Evolutionary conservation across 2,888 invertebrate species (phyloP), one percentile per base, ranked within the genome.

Genomic region (Megastigmus dorsalis): DNA sequence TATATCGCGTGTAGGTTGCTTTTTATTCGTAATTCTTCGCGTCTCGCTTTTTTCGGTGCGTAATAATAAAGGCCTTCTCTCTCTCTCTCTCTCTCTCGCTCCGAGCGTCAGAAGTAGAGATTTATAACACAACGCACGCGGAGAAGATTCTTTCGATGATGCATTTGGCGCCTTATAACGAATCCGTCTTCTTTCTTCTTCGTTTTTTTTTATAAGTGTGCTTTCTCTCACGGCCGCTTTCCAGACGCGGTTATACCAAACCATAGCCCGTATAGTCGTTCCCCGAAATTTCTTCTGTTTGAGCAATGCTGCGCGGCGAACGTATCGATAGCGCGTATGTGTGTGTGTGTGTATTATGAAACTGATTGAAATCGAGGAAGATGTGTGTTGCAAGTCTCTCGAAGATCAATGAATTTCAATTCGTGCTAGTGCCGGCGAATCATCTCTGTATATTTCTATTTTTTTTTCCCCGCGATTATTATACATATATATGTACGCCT

Each of bases 181-280:
- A 33, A 54, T 54, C 18, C 18, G 1, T 13, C 10, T 18, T 33
- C 30, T 18, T 45, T 59, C 45, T 45, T 30, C 13, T 26, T 45
- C 41, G n/a, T n/a, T n/a, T n/a, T n/a, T n/a, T n/a, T n/a, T n/a
- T n/a, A n/a, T n/a, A n/a, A n/a, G n/a, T n/a, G n/a, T 23, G 41
- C 41, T 59, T 59, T 59, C 57, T 59, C 55, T 55, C 55, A n/a
- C n/a, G n/a, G 55, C 10, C n/a, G 20, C 36, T 52, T 52, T 52
- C n/a, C n/a, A 10, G 23, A 52, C 26, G n/a, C 10, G 5, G 18
- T 13, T 4, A 6, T n/a, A 52, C 52, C n/a, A 52, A 52, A 13
- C 13, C n/a, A 28, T n/a, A n/a, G n/a, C n/a, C n/a, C n/a, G n/a
- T n/a, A n/a, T n/a, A n/a, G n/a, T n/a, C 23, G 28, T 52, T 52